phyloP scores from a whole-genome alignment of 2,113 vertebrate genomes.

The Sylvilagus bachmani region DNA sequence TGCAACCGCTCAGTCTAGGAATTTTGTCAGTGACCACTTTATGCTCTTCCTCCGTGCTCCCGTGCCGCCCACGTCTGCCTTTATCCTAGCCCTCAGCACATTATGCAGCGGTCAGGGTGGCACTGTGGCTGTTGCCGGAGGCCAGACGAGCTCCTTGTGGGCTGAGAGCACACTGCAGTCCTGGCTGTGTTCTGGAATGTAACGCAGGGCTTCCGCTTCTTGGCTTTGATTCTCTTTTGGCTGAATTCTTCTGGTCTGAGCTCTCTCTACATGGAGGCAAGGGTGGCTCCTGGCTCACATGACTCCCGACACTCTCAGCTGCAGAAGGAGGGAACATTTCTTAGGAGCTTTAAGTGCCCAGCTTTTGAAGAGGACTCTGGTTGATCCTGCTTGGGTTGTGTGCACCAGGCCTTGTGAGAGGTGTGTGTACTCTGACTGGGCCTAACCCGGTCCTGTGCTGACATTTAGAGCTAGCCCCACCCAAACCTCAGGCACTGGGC shows the following conservation, averaged over 20 bases:
- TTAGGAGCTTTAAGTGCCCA: background rate
- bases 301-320: background rate
- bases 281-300: background rate
- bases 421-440: background rate
- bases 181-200: background rate
- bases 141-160: background rate
- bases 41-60: background rate
- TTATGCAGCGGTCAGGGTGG: background rate
- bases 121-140: background rate
- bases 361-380: background rate
- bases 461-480: background rate
- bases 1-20: background rate
- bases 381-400: background rate
- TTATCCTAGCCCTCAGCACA: background rate
- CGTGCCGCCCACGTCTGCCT: background rate
- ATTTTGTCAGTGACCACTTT: background rate
- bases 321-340: background rate
- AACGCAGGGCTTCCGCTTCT: background rate
- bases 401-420: background rate
- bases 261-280: background rate
- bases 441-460: background rate
- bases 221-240: background rate
- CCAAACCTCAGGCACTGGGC: background rate
- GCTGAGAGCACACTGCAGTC: background rate
- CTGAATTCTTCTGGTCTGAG: background rate